phyloP scores from a whole-genome alignment of 2,113 vertebrate species.

The Fregata magnificens region DNA sequence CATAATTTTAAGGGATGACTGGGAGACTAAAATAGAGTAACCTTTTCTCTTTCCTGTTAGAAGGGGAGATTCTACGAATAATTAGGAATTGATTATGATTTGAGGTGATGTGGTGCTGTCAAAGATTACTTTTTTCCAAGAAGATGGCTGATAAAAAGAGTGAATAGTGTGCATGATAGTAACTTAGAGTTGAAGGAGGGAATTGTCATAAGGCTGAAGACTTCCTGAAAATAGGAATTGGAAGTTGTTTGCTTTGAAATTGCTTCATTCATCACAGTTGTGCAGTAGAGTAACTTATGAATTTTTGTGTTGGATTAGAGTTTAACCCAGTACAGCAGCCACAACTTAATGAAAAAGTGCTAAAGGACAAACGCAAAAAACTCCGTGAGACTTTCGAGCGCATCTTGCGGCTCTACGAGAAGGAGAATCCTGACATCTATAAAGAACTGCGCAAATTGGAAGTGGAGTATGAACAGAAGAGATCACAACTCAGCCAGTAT shows the following conservation, averaged over 20 bases:
- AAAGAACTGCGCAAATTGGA: conserved; percentile 94
- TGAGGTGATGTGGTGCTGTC: background rate
- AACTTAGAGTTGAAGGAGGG: background rate
- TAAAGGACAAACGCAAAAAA: conserved; percentile 97
- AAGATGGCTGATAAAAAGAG: background rate
- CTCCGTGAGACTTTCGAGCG: conserved; percentile 96
- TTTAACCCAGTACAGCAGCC: conserved; percentile 97
- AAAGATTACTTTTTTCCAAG: background rate
- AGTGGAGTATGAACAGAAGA: conserved; percentile 93
- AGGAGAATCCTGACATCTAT: conserved; percentile 95
- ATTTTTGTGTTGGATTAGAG: conserved; percentile 70
- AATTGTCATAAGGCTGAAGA: background rate
- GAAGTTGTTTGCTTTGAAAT: background rate
- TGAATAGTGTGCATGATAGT: background rate
- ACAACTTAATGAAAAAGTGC: conserved; percentile 94
- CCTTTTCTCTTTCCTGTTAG: background rate
- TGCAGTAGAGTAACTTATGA: background rate
- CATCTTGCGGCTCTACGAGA: conserved; percentile 92
- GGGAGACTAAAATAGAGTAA: background rate
- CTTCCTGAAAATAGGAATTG: background rate
- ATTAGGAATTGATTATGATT: background rate
- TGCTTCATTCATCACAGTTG: background rate
- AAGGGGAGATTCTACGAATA: background rate
- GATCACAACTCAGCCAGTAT: conserved; percentile 95
- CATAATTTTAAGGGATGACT: background rate